A percentile compares a stretch with the other conserved stretches of the same genome.
These are phyloP conservation scores for Limnodromus scolopaceus DNA, from an alignment of 2,797 vertebrate genomes.

Conservation along the genomic window DNA sequence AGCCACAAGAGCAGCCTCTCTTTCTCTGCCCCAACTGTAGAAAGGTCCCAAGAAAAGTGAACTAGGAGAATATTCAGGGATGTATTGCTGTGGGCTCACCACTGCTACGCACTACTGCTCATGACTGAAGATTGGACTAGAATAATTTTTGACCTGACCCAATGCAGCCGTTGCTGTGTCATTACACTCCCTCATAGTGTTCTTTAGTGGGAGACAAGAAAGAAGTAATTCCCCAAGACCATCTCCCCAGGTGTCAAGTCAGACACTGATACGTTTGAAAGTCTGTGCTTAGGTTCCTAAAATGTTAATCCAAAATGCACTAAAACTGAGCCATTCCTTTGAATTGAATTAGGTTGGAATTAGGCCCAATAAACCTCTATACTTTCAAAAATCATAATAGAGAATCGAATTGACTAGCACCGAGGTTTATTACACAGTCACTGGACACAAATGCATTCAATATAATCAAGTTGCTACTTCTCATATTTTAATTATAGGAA, in stretches of 20 bases:
- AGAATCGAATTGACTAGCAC: slow-evolving; percentile 37
- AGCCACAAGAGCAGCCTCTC: background rate
- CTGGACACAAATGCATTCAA: slow-evolving; percentile 30
- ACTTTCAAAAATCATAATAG: background rate
- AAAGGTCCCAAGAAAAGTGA: background rate
- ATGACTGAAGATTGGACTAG: background rate
- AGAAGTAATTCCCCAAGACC: no score
- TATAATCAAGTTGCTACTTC: slow-evolving; percentile 44
- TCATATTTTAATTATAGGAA: slow-evolving; percentile 68
- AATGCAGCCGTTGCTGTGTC: background rate
- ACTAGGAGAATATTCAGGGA: background rate
- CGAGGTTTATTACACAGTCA: slow-evolving; percentile 44
- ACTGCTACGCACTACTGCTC: background rate
- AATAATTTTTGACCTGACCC: background rate
- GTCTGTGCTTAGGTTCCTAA: background rate
- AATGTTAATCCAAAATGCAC: background rate
- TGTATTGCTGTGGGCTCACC: background rate
- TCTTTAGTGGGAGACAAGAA: background rate
- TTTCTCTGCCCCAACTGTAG: background rate
- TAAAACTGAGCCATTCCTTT: background rate
- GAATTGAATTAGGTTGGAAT: slow-evolving; percentile 5
- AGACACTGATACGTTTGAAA: background rate
- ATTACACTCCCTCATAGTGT: no score
- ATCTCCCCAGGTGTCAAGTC: background rate
- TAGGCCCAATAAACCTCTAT: background rate